Conservation (phyloP, 2,797 vertebrate genomes). For the Intellagama lesueurii region DNA sequence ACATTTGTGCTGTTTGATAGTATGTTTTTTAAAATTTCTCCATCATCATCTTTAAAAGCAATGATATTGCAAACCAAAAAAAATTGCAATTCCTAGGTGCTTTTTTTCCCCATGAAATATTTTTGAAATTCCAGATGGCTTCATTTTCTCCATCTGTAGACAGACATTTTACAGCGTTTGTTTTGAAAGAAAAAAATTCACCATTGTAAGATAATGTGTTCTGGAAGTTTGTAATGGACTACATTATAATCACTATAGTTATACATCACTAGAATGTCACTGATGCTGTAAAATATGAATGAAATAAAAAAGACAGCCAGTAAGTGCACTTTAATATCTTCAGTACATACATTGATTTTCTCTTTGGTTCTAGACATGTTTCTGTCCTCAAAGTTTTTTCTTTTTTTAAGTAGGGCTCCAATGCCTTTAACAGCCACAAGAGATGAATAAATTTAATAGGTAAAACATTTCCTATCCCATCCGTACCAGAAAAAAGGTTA, state of each 20-base stretch:
- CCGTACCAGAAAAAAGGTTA: neutral
- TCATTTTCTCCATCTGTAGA: constrained; percentile 32
- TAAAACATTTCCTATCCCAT: neutral
- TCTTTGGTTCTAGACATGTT: neutral
- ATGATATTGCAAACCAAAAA: neutral
- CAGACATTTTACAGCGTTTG: constrained; percentile 7
- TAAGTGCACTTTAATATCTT: neutral
- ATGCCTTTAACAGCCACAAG: neutral
- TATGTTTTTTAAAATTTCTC: neutral
- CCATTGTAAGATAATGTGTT: constrained; percentile 2
- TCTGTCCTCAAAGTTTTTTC: neutral
- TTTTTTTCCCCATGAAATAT: constrained; percentile 9
- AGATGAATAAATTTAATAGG: neutral
- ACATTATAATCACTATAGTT: neutral
- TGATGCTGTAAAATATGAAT: neutral
- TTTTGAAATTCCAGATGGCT: constrained; percentile 34
- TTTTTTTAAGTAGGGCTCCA: neutral
- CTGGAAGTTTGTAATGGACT: neutral
- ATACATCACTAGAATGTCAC: neutral
- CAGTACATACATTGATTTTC: neutral
- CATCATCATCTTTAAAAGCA: neutral
- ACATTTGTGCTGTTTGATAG: neutral
- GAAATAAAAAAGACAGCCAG: neutral
- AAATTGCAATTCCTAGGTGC: constrained; percentile 11
- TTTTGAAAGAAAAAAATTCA: constrained; percentile 17